Conservation (phyloP, 2,113 vertebrate genomes). For the Furnarius figulus region DNA sequence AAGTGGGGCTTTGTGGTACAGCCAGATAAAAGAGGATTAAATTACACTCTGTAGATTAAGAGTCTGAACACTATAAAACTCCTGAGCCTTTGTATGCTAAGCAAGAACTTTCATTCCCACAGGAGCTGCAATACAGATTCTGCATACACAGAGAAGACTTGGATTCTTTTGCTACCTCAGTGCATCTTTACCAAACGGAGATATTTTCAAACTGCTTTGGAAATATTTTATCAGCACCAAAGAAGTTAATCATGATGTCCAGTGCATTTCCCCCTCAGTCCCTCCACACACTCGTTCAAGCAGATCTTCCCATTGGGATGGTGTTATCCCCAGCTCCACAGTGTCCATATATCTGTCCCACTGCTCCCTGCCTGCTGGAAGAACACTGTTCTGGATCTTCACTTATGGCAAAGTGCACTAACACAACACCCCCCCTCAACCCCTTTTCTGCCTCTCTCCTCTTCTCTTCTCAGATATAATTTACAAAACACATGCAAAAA, state of each 20-base stretch:
- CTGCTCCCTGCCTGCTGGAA: background rate
- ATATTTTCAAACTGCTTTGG: constrained; percentile 21
- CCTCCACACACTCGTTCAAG: background rate
- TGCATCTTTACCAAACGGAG: constrained; percentile 17
- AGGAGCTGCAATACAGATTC: constrained; percentile 43
- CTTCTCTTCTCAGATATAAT: background rate
- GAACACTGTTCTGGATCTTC: background rate
- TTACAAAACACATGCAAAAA: background rate
- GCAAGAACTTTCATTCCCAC: constrained; percentile 66
- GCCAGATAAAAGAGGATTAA: constrained; percentile 75
- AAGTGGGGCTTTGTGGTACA: constrained; percentile 30
- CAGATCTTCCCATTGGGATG: background rate
- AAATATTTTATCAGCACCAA: background rate
- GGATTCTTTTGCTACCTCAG: constrained; percentile 26
- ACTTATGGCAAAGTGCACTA: background rate
- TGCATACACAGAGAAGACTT: background rate
- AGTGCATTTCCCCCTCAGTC: background rate
- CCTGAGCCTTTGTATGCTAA: constrained; percentile 72
- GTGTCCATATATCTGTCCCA: background rate
- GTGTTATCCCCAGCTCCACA: rapidly evolving
- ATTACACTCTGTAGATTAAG: constrained; percentile 74
- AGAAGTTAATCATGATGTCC: background rate
- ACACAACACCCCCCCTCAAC: background rate
- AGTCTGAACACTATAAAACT: constrained; percentile 69
- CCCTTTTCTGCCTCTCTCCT: background rate